Base-by-base conservation (phyloP, 2,797 vertebrate genomes). In the Capromys pilorides region DNA sequence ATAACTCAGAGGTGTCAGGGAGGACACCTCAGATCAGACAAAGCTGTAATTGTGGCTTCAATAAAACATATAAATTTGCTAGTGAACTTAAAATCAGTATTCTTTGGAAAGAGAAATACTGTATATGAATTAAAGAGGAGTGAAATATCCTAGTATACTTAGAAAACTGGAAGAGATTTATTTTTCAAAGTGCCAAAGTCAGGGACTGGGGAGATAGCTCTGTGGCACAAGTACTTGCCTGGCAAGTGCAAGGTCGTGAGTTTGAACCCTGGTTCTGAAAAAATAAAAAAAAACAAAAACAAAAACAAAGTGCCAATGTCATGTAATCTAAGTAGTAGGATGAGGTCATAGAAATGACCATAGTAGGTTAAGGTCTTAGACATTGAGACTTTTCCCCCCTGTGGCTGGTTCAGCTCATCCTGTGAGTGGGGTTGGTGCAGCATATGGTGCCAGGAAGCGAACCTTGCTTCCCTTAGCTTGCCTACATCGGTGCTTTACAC, bases 21-120 rank as follows among this genome's bases (percentile, higher is more conserved):
- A 49, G 61, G 6, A 9, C 10, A 64, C 69, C 21, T 36, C 4
- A 69, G 33, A 33, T 4, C 1, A 22, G 5, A 45, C 0, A 8
- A 36, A 45, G 13, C 7, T 95, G 84, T 81, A 69, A 67, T n/a
- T 41, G 10, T 71, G 5, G 5, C 80, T 91, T 83, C n/a, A 86
- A 88, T 36, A 89, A 39, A 75, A 96, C 77, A 4, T 16, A 83
- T 39, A 12, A 9, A 6, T 59, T 45, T 92, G 1, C 12, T 61
- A 66, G 36, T 24, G 80, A 12, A 73, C 3, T 73, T 0, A 26
- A 12, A 1, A 54, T 6, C 7, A 62, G 28, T 14, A 18, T 16
- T 67, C 24, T 36, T 73, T 36, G 14, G 3, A 9, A 71, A 26
- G 9, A 90, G 14, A 77, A 66, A 90, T 0, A 66, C 6, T 4